Evolutionary conservation across 2,888 invertebrate species (phyloP).

Genomic region (Thymelicus acteon): DNA sequence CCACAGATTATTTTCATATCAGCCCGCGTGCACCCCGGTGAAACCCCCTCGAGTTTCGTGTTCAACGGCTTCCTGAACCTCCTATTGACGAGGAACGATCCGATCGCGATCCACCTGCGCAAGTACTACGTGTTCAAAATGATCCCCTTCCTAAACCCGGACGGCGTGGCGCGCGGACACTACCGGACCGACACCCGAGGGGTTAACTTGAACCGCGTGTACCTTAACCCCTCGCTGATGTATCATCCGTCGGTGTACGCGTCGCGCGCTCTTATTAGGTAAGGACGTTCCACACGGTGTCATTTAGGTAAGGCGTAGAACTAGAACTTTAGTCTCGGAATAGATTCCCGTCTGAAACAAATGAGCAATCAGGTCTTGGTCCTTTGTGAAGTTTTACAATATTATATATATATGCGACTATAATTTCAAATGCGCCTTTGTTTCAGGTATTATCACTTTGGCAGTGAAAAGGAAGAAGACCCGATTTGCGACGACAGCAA

Average conservation of each 20-base stretch:
- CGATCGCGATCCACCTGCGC: constrained; percentile 89
- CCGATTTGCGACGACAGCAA: constrained; percentile 64
- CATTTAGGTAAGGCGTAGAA: no score
- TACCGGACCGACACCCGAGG: constrained; percentile 95
- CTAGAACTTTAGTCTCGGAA: no score
- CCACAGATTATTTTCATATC: constrained; percentile 92
- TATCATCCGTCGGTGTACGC: constrained; percentile 95
- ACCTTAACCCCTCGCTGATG: constrained; percentile 89
- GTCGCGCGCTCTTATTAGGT: constrained; percentile 90
- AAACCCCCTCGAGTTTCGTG: constrained; percentile 95
- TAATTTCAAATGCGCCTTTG: no score
- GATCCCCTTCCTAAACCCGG: constrained; percentile 96
- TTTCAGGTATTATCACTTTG: constrained; percentile 88
- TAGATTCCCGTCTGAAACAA: no score
- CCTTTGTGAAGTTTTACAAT: no score
- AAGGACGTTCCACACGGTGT: constrained; percentile 6
- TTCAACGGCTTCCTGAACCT: constrained; percentile 95
- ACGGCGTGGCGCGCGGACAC: constrained; percentile 94
- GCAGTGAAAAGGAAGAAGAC: constrained; percentile 86
- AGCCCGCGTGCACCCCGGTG: constrained; percentile 96
- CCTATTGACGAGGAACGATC: constrained; percentile 89
- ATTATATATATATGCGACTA: no score
- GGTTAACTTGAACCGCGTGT: constrained; percentile 94
- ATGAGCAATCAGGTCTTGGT: no score
- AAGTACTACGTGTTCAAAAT: constrained; percentile 94